These are phyloP conservation scores for Limnephilus rhombicus DNA, from an alignment of 2,888 invertebrate species.

Conservation along the genomic window DNA sequence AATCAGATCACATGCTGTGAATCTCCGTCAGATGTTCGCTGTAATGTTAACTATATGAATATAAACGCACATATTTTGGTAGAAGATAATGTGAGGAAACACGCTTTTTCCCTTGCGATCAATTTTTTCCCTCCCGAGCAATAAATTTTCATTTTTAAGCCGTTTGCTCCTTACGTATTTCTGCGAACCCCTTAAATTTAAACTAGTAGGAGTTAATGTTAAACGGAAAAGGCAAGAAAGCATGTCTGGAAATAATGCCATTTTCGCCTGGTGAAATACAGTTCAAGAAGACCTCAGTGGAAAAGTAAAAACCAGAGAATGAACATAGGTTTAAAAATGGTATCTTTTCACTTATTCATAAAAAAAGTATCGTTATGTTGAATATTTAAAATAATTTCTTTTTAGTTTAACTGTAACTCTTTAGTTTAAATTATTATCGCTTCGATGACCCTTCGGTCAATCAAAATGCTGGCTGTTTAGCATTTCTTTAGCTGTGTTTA, in stretches of 20 bases:
- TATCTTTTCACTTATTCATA: too few relatives aligned
- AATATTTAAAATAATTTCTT: too few relatives aligned
- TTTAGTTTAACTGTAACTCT: too few relatives aligned
- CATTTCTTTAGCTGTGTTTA: too few relatives aligned
- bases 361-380: too few relatives aligned
- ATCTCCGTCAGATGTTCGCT: not conserved
- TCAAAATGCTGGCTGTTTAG: too few relatives aligned
- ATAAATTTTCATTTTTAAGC: slow-evolving; percentile 45
- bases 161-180: slow-evolving; percentile 2
- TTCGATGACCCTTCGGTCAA: too few relatives aligned
- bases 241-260: not conserved
- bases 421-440: too few relatives aligned
- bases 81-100: not conserved
- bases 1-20: not conserved
- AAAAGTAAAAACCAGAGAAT: too few relatives aligned
- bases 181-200: slow-evolving; percentile 7
- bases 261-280: not conserved
- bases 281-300: not conserved
- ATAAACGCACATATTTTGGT: not conserved
- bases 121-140: not conserved
- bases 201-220: not conserved
- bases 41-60: not conserved
- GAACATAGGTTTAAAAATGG: too few relatives aligned
- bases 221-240: not conserved
- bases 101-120: not conserved